Evolutionary conservation across 2,888 invertebrate genomes (phyloP).

Genomic region (Ochropleura plecta): DNA sequence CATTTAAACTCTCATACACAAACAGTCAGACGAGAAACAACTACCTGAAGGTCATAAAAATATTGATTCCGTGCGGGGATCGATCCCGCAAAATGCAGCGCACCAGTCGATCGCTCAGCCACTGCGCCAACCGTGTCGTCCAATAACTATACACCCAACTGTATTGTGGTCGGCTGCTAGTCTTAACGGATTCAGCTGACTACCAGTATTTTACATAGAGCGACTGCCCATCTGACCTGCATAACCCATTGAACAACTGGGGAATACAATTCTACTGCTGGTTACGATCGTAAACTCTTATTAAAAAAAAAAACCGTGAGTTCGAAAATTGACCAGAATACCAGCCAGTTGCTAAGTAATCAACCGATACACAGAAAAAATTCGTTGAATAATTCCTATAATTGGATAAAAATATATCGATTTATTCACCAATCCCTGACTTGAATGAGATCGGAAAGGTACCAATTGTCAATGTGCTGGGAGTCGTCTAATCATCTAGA

Average conservation of each 20-base stretch:
- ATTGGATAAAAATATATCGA: conserved; percentile 62
- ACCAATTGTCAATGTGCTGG: conserved; percentile 5
- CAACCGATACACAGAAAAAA: not conserved
- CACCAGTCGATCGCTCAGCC: too few relatives aligned
- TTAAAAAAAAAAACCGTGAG: not conserved
- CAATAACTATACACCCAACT: too few relatives aligned
- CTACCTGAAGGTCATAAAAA: not conserved
- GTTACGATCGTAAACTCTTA: too few relatives aligned
- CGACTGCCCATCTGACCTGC: too few relatives aligned
- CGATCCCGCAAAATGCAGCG: not conserved
- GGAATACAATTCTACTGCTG: too few relatives aligned
- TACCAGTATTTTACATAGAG: too few relatives aligned
- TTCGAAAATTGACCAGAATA: not conserved
- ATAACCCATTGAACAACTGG: too few relatives aligned
- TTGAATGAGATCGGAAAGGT: conserved; percentile 37
- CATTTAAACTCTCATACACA: not conserved
- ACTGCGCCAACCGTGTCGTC: too few relatives aligned
- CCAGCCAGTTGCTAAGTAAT: not conserved
- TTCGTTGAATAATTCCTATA: conserved; percentile 53
- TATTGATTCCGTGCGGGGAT: not conserved
- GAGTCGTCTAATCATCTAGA: not conserved
- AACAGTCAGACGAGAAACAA: not conserved
- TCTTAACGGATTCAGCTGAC: too few relatives aligned
- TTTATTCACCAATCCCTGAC: conserved; percentile 49
- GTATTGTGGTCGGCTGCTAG: too few relatives aligned